Evolutionary conservation across 2,888 invertebrate species (phyloP).

Genomic region (Nemoura dubitans): DNA sequence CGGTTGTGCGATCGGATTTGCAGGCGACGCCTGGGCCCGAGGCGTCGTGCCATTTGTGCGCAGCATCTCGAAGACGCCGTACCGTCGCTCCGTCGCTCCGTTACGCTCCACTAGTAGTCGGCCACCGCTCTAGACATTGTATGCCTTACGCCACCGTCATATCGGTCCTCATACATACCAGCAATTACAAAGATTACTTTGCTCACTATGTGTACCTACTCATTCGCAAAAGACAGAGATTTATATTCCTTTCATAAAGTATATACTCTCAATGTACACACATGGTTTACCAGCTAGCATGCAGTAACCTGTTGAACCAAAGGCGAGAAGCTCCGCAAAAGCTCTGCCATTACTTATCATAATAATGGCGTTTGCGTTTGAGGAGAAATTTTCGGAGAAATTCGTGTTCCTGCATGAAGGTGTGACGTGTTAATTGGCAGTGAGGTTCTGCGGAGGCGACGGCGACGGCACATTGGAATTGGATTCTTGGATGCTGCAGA

Average conservation of each 20-base stretch:
- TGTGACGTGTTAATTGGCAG: background rate
- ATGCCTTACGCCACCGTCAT: background rate
- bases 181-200: background rate
- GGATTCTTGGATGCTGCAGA: no score
- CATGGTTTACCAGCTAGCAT: background rate
- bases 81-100: no score
- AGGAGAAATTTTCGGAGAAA: background rate
- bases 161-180: background rate
- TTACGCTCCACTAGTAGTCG: background rate
- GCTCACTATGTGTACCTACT: background rate
- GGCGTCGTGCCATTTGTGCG: background rate
- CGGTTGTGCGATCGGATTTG: background rate
- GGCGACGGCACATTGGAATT: background rate
- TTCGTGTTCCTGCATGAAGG: background rate
- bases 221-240: background rate
- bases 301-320: background rate
- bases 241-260: no score
- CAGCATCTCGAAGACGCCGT: background rate
- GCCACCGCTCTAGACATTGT: no score
- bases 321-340: no score
- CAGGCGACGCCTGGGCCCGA: background rate
- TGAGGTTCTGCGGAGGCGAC: background rate
- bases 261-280: background rate
- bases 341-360: no score
- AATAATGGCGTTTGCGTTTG: background rate